phyloP scores from a whole-genome alignment of 2,797 vertebrate genomes.

The Poecilia wingei region DNA sequence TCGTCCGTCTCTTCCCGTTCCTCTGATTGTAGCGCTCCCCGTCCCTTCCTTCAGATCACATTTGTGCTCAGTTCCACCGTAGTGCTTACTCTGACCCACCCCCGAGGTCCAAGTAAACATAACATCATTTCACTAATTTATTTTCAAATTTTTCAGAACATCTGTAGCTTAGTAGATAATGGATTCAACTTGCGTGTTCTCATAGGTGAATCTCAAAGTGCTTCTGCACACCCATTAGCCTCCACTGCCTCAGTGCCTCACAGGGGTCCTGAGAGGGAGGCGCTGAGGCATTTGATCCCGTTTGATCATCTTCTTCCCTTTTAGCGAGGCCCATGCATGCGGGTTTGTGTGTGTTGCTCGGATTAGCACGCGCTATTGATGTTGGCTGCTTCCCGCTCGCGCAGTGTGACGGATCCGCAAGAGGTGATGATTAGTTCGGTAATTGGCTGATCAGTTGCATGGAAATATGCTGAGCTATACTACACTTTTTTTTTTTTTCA shows the following conservation, averaged over 20 bases:
- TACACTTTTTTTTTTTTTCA: conserved; percentile 13
- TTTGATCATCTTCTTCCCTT: conserved; percentile 65
- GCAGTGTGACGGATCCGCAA: conserved; percentile 56
- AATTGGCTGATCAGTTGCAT: conserved; percentile 66
- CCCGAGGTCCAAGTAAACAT: conserved; percentile 49
- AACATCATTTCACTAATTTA: conserved; percentile 36
- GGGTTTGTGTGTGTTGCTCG: conserved; percentile 23
- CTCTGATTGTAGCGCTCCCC: neutral
- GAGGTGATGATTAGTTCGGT: conserved; percentile 69
- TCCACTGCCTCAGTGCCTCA: conserved; percentile 47
- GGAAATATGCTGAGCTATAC: conserved; percentile 65
- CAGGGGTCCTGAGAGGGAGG: conserved; percentile 53
- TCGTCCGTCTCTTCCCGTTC: conserved; percentile 17
- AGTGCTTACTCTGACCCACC: conserved; percentile 41
- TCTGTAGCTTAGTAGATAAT: conserved; percentile 43
- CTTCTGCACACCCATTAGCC: conserved; percentile 60
- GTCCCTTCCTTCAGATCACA: neutral
- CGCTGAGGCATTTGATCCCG: conserved; percentile 48
- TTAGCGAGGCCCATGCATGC: conserved; percentile 4
- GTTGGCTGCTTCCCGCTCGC: conserved; percentile 21
- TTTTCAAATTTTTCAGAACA: conserved; percentile 8
- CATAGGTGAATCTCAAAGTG: conserved; percentile 46
- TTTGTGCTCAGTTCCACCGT: conserved; percentile 8
- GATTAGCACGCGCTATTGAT: conserved; percentile 63
- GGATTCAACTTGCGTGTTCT: conserved; percentile 49